These are phyloP conservation scores for Acestrorhynchus altus DNA, from an alignment of 2,797 vertebrate species.

Conservation along the genomic window DNA sequence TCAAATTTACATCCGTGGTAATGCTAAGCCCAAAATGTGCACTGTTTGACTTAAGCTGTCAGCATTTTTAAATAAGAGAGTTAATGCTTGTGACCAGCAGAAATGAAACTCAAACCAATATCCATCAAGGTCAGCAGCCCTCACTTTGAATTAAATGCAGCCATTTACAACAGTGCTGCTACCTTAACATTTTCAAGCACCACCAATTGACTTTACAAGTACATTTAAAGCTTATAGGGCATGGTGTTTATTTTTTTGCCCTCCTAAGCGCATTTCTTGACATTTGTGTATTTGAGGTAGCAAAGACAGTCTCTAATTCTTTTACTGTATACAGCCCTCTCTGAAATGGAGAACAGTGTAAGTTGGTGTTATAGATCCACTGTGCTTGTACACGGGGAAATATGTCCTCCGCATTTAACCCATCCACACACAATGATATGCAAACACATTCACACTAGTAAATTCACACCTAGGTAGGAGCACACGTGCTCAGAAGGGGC, in stretches of 20 bases:
- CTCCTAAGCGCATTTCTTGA: background rate
- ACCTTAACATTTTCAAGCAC: constrained; percentile 37
- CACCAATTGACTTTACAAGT: constrained; percentile 37
- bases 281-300: background rate
- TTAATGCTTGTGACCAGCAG: constrained; percentile 34
- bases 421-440: no score
- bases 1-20: constrained; percentile 83
- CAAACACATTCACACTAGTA: no score
- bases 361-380: no score
- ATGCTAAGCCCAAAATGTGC: constrained; percentile 81
- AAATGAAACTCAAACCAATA: constrained; percentile 51
- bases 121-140: constrained; percentile 35
- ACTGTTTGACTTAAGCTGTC: constrained; percentile 78
- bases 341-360: no score
- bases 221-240: constrained; percentile 41
- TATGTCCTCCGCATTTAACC: no score
- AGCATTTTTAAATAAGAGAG: constrained; percentile 76
- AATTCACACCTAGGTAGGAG: no score
- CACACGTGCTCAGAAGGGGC: no score
- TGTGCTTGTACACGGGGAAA: no score
- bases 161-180: constrained; percentile 28
- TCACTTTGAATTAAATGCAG: constrained; percentile 46
- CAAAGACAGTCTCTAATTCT: background rate
- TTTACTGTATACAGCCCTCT: no score
- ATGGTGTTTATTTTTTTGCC: no score